phyloP scores from a whole-genome alignment of 2,113 vertebrate genomes.

The Recurvirostra avosetta region DNA sequence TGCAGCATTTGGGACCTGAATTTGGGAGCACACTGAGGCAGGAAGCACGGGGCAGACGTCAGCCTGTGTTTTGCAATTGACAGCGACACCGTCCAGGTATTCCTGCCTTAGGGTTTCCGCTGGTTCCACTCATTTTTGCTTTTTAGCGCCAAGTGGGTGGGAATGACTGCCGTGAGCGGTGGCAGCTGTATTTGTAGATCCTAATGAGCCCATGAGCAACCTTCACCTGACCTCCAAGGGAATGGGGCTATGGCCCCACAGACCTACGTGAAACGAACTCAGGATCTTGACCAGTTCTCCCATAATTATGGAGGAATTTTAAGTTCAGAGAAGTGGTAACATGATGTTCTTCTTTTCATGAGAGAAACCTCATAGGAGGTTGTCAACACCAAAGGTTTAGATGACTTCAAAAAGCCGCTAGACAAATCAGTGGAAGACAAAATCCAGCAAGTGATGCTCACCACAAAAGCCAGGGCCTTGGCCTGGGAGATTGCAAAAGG shows the following conservation, averaged over 20 bases:
- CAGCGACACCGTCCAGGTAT: fast-evolving
- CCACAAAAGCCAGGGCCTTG: not conserved
- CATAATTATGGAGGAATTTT: not conserved
- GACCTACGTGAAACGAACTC: not conserved
- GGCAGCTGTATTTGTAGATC: not conserved
- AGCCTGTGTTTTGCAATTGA: not conserved
- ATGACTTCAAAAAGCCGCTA: not conserved
- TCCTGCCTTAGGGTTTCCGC: not conserved
- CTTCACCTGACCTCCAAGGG: not conserved
- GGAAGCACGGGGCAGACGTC: fast-evolving
- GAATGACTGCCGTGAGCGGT: fast-evolving
- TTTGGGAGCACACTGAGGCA: fast-evolving
- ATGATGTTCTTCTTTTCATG: not conserved
- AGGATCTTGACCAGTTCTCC: not conserved
- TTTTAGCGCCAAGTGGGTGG: not conserved
- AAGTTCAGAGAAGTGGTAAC: not conserved
- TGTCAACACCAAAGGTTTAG: not conserved
- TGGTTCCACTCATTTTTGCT: not conserved
- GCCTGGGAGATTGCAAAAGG: not conserved
- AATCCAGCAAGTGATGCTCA: not conserved
- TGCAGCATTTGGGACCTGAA: not conserved
- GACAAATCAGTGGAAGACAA: not conserved
- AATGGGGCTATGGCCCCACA: fast-evolving
- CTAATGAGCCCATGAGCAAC: not conserved
- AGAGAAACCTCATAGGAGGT: not conserved